Evolutionary conservation across 2,113 vertebrate genomes (phyloP).

Genomic region (Glaucomys volans): DNA sequence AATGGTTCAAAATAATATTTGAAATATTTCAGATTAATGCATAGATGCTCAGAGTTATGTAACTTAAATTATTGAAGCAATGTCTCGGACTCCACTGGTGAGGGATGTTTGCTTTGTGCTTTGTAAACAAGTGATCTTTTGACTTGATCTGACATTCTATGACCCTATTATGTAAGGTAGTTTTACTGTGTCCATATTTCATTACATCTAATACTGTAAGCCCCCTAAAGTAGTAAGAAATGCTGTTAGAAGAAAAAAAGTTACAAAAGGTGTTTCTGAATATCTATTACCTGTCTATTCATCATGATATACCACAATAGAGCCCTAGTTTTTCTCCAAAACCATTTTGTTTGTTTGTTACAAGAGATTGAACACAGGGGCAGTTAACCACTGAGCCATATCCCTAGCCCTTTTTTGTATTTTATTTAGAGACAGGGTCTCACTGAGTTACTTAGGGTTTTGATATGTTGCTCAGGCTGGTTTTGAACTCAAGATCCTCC

Average conservation of each 20-base stretch:
- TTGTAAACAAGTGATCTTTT: not conserved
- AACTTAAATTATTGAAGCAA: not conserved
- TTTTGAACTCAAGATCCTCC: too few species aligned
- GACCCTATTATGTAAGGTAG: not conserved
- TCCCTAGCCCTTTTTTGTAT: too few species aligned
- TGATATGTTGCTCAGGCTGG: too few species aligned
- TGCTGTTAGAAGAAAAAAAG: not conserved
- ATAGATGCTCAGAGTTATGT: not conserved
- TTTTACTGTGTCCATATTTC: not conserved
- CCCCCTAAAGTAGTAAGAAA: not conserved
- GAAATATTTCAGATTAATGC: not conserved
- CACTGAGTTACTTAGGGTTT: too few species aligned
- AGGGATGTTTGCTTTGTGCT: not conserved
- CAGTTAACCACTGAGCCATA: too few species aligned
- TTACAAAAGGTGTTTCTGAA: not conserved
- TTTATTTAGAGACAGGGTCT: too few species aligned
- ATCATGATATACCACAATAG: not conserved
- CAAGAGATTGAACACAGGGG: too few species aligned
- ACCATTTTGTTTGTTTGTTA: not conserved
- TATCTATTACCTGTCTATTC: not conserved
- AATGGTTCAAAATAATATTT: not conserved
- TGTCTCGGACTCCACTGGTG: not conserved
- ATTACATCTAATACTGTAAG: not conserved
- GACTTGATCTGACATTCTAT: not conserved
- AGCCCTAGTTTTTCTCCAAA: not conserved